A percentile compares a stretch with the other conserved stretches of the same genome.
Conservation (phyloP, 2,797 vertebrate genomes). For the Acipenser ruthenus region DNA sequence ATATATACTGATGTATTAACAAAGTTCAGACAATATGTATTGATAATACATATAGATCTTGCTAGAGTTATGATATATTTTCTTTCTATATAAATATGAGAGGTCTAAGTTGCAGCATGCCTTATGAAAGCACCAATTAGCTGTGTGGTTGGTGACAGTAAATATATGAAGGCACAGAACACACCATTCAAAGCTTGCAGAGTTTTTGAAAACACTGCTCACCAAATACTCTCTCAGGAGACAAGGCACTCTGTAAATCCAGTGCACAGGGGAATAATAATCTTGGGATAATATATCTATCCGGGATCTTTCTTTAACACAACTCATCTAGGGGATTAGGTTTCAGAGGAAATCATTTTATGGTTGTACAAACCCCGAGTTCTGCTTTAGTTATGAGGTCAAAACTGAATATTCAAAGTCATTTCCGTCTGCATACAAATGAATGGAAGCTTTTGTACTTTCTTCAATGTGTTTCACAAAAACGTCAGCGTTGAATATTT, state of each 20-base stretch:
- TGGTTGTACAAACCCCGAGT: conserved; percentile 11
- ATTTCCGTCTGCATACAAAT: background rate
- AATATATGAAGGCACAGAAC: background rate
- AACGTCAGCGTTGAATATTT: too few relatives aligned
- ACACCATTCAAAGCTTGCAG: background rate
- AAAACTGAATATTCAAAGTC: conserved; percentile 9
- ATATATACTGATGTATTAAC: too few relatives aligned
- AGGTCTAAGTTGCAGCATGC: too few relatives aligned
- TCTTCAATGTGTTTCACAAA: background rate
- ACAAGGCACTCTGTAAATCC: conserved; percentile 6
- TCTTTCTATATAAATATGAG: too few relatives aligned
- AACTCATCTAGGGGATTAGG: conserved; percentile 15
- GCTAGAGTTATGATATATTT: too few relatives aligned
- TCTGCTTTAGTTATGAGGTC: conserved; percentile 18
- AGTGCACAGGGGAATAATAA: conserved; percentile 1
- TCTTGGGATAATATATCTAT: conserved; percentile 11
- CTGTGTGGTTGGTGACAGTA: background rate
- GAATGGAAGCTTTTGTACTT: background rate
- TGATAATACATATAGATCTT: too few relatives aligned
- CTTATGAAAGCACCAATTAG: too few relatives aligned
- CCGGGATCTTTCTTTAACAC: conserved; percentile 7
- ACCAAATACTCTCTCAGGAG: background rate
- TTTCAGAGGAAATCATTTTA: conserved; percentile 18
- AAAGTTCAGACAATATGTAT: too few relatives aligned
- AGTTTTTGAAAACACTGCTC: conserved; percentile 12